Evolutionary conservation across 2,113 vertebrate genomes (phyloP).

Genomic region (Cyanoderma ruficeps): DNA sequence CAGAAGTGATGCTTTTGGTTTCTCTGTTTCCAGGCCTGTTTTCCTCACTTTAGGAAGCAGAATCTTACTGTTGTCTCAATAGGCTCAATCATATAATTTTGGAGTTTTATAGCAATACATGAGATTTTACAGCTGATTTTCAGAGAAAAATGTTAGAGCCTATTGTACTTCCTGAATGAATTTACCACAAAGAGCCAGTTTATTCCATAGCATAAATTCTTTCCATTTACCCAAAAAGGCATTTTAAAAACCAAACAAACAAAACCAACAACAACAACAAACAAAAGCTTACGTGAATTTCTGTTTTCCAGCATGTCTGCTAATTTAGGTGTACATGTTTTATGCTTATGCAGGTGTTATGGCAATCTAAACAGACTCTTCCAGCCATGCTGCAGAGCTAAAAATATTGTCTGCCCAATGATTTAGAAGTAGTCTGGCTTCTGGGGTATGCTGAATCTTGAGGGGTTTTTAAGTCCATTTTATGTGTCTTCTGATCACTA

Average conservation of each 20-base stretch:
- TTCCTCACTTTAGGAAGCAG: neutral
- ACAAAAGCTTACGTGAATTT: fast-evolving
- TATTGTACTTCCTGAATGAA: neutral
- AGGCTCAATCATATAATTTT: neutral
- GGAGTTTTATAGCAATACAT: neutral
- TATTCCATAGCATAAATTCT: neutral
- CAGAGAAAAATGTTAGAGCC: neutral
- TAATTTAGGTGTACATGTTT: neutral
- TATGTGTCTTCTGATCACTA: neutral
- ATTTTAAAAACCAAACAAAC: neutral
- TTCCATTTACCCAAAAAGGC: neutral
- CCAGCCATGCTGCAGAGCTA: neutral
- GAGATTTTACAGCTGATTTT: neutral
- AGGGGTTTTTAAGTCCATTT: neutral
- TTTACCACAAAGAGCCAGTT: neutral
- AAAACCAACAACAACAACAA: neutral
- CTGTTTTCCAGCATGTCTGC: neutral
- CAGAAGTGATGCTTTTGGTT: neutral
- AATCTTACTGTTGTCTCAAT: neutral
- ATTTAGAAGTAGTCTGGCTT: neutral
- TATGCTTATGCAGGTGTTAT: neutral
- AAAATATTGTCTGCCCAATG: neutral
- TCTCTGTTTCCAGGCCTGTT: neutral
- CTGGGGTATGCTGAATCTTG: neutral
- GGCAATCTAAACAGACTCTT: neutral